A percentile compares a stretch with the other conserved stretches of the same genome.
Conservation (phyloP, 2,888 invertebrate genomes). For the Matsumyia berberina region DNA sequence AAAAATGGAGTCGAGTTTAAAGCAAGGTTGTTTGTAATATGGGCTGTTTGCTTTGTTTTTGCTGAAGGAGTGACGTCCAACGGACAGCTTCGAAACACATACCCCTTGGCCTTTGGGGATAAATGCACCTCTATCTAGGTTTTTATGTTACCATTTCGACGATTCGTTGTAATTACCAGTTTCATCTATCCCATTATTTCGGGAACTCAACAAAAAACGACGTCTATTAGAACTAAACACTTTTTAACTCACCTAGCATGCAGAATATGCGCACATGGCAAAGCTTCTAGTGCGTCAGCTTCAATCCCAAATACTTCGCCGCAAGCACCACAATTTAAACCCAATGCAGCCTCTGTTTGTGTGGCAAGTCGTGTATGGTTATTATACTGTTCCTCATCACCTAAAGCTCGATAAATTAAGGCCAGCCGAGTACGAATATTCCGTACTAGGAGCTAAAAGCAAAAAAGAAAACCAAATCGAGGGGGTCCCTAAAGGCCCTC, state of each 20-base stretch:
- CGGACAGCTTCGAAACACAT: too few species aligned
- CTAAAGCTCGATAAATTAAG: slow-evolving; percentile 92
- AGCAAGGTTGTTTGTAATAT: too few species aligned
- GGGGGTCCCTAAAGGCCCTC: background rate
- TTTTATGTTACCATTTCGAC: too few species aligned
- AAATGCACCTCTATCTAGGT: too few species aligned
- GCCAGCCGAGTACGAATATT: slow-evolving; percentile 92
- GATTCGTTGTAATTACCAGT: too few species aligned
- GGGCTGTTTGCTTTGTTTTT: too few species aligned
- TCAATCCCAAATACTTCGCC: slow-evolving; percentile 91
- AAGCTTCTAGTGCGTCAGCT: slow-evolving; percentile 90
- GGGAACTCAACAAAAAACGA: too few species aligned
- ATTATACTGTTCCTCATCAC: slow-evolving; percentile 91
- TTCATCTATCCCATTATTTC: too few species aligned
- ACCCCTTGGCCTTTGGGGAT: too few species aligned
- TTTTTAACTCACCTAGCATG: slow-evolving; percentile 88
- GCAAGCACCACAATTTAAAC: slow-evolving; percentile 92
- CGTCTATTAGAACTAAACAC: too few species aligned
- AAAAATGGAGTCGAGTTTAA: too few species aligned
- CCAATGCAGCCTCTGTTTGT: slow-evolving; percentile 90
- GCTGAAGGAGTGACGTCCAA: too few species aligned
- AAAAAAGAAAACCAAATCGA: background rate
- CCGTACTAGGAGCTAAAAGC: slow-evolving; percentile 89
- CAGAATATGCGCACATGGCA: slow-evolving; percentile 94
- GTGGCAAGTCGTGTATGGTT: slow-evolving; percentile 87